A percentile compares a stretch with the other conserved stretches of the same genome.
phyloP scores from a whole-genome alignment of 2,797 vertebrate species.

The Zenarchopterus dispar region DNA sequence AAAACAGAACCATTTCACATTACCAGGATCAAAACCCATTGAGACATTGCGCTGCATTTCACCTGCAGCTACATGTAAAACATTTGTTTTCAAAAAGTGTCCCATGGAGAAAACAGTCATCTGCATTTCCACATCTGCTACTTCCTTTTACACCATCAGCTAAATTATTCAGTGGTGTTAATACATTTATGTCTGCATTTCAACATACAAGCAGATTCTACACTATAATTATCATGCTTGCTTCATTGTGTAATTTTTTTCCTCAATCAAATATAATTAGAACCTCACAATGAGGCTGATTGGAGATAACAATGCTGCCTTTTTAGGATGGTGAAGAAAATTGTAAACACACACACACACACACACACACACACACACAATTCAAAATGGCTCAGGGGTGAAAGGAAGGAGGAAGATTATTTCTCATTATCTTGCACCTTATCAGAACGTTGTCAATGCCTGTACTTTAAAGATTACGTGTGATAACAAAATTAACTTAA shows the following conservation, averaged over 20 bases:
- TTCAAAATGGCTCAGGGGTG: constrained; percentile 38
- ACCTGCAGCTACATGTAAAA: constrained; percentile 37
- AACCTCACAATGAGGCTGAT: constrained; percentile 68
- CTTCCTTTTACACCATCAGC: constrained; percentile 40
- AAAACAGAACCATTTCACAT: constrained; percentile 45
- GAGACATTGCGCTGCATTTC: constrained; percentile 46
- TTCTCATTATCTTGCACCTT: constrained; percentile 42
- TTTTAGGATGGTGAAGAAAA: constrained; percentile 33
- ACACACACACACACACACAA: constrained; percentile 12
- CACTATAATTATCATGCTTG: constrained; percentile 61
- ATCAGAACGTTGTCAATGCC: constrained; percentile 28
- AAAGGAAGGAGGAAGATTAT: constrained; percentile 20
- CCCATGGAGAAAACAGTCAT: constrained; percentile 39
- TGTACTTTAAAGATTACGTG: constrained; percentile 28
- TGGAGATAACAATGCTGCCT: constrained; percentile 66
- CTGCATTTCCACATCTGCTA: constrained; percentile 59
- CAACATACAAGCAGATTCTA: constrained; percentile 30
- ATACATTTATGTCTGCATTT: constrained; percentile 64
- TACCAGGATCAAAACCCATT: constrained; percentile 29
- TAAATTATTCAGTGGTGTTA: constrained; percentile 64
- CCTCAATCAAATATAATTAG: constrained; percentile 73
- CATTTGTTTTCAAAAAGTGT: constrained; percentile 52
- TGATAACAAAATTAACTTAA: constrained; percentile 32
- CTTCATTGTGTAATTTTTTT: constrained; percentile 51
- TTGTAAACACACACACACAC: constrained; percentile 15